These are phyloP conservation scores for Chromobotia macracanthus DNA, from an alignment of 2,797 vertebrate genomes.

Conservation along the genomic window DNA sequence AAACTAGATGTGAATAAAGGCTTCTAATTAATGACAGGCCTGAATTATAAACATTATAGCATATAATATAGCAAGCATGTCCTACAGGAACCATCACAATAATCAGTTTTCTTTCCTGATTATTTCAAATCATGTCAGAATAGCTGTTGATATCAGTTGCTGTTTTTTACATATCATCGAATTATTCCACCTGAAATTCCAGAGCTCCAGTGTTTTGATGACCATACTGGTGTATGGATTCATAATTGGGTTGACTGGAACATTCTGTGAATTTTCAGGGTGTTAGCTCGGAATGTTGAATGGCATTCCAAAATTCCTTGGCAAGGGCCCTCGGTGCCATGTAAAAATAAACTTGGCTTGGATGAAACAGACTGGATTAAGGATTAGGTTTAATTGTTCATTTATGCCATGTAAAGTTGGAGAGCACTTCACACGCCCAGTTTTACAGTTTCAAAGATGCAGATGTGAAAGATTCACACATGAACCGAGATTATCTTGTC, in stretches of 20 bases:
- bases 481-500: constrained; percentile 53
- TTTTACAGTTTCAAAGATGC: constrained; percentile 41
- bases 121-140: constrained; percentile 41
- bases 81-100: background rate
- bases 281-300: constrained; percentile 62
- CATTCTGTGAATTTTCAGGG: constrained; percentile 62
- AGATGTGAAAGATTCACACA: constrained; percentile 29
- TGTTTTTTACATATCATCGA: constrained; percentile 48
- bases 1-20: background rate
- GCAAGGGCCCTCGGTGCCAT: constrained; percentile 48
- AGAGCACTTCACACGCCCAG: constrained; percentile 47
- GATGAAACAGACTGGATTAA: constrained; percentile 53
- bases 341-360: constrained; percentile 62
- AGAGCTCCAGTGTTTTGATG: constrained; percentile 59
- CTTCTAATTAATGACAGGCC: background rate
- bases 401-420: constrained; percentile 51
- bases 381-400: constrained; percentile 64
- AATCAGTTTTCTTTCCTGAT: background rate
- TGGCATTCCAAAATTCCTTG: constrained; percentile 64
- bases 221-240: constrained; percentile 61
- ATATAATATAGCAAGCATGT: too few species aligned
- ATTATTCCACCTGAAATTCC: constrained; percentile 50
- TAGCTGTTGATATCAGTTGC: constrained; percentile 35
- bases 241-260: constrained; percentile 65
- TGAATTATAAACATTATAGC: background rate